Conservation (phyloP, 2,797 vertebrate genomes). For the Iguana delicatissima region DNA sequence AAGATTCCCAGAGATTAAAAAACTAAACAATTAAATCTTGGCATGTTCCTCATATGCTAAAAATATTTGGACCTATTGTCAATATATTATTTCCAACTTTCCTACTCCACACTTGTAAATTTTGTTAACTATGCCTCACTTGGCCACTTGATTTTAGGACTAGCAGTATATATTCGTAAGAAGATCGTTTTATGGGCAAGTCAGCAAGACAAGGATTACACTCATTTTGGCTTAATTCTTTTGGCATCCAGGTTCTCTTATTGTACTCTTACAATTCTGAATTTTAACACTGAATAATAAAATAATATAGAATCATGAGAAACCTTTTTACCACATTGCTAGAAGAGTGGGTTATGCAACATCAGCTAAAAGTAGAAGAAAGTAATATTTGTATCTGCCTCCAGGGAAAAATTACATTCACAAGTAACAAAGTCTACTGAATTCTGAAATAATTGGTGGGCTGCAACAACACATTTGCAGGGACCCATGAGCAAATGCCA, state of each 20-base stretch:
- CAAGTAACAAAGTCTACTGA: background rate
- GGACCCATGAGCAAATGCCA: background rate
- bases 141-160: background rate
- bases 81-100: background rate
- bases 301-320: background rate
- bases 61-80: background rate
- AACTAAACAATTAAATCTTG: background rate
- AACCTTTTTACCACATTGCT: background rate
- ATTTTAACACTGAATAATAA: background rate
- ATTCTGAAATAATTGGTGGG: constrained; percentile 37
- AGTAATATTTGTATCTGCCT: constrained; percentile 34
- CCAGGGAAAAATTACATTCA: background rate
- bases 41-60: background rate
- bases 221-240: background rate
- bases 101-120: too few species aligned
- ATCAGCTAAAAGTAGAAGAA: constrained; percentile 33
- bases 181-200: background rate
- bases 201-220: background rate
- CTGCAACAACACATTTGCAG: background rate
- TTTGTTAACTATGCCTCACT: too few species aligned
- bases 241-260: background rate
- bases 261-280: background rate
- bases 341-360: constrained; percentile 30
- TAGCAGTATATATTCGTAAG: background rate
- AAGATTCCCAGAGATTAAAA: background rate